Base-by-base conservation (phyloP, 2,797 vertebrate genomes). In the Salmo trutta region DNA sequence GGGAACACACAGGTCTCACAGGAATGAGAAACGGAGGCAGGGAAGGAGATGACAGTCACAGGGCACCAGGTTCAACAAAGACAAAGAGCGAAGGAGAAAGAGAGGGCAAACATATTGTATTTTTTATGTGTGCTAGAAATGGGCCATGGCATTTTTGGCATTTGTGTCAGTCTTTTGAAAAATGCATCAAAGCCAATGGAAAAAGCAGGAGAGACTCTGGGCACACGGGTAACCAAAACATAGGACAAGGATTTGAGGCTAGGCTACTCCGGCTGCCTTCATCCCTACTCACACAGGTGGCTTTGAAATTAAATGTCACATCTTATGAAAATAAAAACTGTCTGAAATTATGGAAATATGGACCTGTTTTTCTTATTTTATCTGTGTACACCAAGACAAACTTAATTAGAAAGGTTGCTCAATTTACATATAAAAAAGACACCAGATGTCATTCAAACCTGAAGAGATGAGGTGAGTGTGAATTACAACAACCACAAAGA, bases 121-220 rank as follows among this genome's bases (percentile, higher is more conserved):
- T 7, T 59, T 59, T 64, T 64, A 24, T 24, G 24, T 87, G 77
- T 85, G 83, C 77, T 88, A 83, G 85, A 89, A 87, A 74, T 85
- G 83, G 84, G 83, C 76, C 82, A 71, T 31, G 82, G 77, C 80
- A 80, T 86, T 65, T 73, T 89, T 91, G 89, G 87, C 87, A 91
- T 91, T 89, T 83, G 79, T 89, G 90, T 91, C 90, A 90, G 85
- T 56, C 86, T 88, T 92, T 89, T 92, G 84, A 93, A 93, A 93
- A 92, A 93, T 93, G 91, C 89, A 93, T 93, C 91, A 92, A 92
- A 91, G 91, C 87, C 86, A 89, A 82, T 71, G 83, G 80, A 84
- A 83, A 90, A 86, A 88, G 68, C 12, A 51, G n/a, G 36, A 51
- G 68, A 51, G 36, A 41, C 10, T 70, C 27, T 16, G 27, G 27